These are phyloP conservation scores for Onchidella celtica DNA, from an alignment of 2,888 invertebrate genomes.

Conservation along the genomic window DNA sequence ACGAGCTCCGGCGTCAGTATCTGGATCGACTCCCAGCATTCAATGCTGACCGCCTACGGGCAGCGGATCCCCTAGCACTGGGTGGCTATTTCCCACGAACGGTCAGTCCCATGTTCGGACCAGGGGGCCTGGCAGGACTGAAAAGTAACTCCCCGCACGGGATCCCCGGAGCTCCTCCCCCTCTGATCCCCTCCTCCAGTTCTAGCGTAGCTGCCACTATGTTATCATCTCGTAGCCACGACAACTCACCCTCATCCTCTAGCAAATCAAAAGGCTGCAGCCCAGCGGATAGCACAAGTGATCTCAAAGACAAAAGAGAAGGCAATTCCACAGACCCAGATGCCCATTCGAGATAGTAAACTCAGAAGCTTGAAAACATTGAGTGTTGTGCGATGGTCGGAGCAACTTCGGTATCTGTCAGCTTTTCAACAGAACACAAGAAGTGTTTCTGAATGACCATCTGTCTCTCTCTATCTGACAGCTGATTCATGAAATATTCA, in stretches of 20 bases:
- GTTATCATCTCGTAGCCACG: constrained; percentile 61
- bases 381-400: too few species aligned
- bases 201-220: constrained; percentile 48
- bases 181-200: constrained; percentile 71
- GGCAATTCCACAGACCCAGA: constrained; percentile 70
- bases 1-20: constrained; percentile 60
- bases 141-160: constrained; percentile 71
- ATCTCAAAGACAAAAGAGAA: constrained; percentile 67
- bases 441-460: too few species aligned
- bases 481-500: too few species aligned
- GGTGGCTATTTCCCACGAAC: constrained; percentile 61
- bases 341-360: constrained; percentile 60
- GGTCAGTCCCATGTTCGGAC: constrained; percentile 69
- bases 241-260: constrained; percentile 63
- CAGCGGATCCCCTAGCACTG: constrained; percentile 40
- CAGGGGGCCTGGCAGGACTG: constrained; percentile 47
- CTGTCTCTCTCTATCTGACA: too few species aligned
- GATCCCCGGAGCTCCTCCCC: constrained; percentile 68
- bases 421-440: too few species aligned
- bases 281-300: constrained; percentile 68
- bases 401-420: too few species aligned
- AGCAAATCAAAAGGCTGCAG: constrained; percentile 69
- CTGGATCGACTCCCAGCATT: constrained; percentile 66
- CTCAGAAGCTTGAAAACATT: too few species aligned
- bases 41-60: constrained; percentile 47